Conservation (phyloP, 2,113 vertebrate genomes). For the Lophius piscatorius region DNA sequence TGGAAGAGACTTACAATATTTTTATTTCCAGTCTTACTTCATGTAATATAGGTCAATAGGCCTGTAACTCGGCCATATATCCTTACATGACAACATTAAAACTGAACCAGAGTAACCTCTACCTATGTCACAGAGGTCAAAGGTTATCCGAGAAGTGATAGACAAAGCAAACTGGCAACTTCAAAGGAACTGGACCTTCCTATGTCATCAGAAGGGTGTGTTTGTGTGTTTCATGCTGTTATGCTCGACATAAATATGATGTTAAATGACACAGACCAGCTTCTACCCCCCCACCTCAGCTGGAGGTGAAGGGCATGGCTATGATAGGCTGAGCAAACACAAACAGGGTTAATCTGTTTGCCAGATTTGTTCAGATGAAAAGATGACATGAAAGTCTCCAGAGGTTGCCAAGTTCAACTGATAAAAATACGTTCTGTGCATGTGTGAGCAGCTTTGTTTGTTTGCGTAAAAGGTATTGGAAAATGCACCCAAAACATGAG, state of each 20-base stretch:
- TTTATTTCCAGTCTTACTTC: too few relatives aligned
- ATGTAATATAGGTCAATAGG: background rate
- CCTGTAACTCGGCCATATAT: background rate
- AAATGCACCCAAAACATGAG: too few relatives aligned
- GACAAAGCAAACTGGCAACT: slow-evolving; percentile 52
- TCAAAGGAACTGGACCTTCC: slow-evolving; percentile 61
- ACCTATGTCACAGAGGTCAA: slow-evolving; percentile 27
- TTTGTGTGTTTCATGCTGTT: slow-evolving; percentile 21
- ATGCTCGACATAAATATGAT: slow-evolving; percentile 20
- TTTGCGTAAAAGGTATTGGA: too few relatives aligned
- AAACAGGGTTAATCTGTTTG: slow-evolving; percentile 32
- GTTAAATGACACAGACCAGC: slow-evolving; percentile 12
- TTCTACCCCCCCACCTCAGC: too few relatives aligned
- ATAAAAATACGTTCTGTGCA: slow-evolving; percentile 13
- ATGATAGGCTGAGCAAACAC: slow-evolving; percentile 49
- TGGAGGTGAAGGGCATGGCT: slow-evolving; percentile 43
- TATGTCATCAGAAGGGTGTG: background rate
- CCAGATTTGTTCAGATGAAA: slow-evolving; percentile 9
- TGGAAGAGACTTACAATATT: too few relatives aligned
- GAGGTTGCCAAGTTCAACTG: slow-evolving; percentile 13
- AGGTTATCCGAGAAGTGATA: slow-evolving; percentile 43
- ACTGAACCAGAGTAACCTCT: slow-evolving; percentile 47
- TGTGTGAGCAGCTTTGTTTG: too few relatives aligned
- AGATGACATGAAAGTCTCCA: slow-evolving; percentile 14
- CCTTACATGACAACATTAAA: background rate